Evolutionary conservation across 2,888 invertebrate species (phyloP).

Genomic region (Tanypteryx hageni): DNA sequence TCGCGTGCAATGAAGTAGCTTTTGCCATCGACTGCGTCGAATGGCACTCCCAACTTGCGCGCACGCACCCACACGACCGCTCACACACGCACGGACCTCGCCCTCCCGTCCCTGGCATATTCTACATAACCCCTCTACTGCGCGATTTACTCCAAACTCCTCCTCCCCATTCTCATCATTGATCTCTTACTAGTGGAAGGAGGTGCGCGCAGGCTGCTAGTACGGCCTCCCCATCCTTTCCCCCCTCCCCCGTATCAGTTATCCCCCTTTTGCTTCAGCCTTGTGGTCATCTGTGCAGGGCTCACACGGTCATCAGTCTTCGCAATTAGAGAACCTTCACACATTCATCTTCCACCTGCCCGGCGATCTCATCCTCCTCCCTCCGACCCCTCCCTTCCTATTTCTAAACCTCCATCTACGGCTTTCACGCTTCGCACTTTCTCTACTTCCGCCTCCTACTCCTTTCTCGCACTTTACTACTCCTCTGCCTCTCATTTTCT

Average conservation of each 20-base stretch:
- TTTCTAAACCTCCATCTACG: not conserved
- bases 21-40: not conserved
- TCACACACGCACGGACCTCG: not conserved
- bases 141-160: not conserved
- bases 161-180: not conserved
- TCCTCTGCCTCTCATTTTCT: not conserved
- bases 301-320: slow-evolving; percentile 59
- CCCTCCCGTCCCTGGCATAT: not conserved
- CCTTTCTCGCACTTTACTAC: not conserved
- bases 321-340: slow-evolving; percentile 48
- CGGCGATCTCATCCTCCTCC: not conserved
- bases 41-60: not conserved
- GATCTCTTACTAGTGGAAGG: slow-evolving; percentile 4
- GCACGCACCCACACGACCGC: not conserved
- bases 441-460: not conserved
- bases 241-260: not conserved
- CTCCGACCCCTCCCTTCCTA: no score
- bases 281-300: slow-evolving; percentile 46
- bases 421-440: not conserved
- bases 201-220: not conserved
- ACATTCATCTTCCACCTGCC: slow-evolving; percentile 57
- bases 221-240: not conserved
- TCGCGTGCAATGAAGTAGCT: not conserved
- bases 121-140: not conserved
- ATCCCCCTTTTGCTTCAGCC: not conserved